Evolutionary conservation across 2,113 vertebrate genomes (phyloP).

Genomic region (Sterna hirundo): DNA sequence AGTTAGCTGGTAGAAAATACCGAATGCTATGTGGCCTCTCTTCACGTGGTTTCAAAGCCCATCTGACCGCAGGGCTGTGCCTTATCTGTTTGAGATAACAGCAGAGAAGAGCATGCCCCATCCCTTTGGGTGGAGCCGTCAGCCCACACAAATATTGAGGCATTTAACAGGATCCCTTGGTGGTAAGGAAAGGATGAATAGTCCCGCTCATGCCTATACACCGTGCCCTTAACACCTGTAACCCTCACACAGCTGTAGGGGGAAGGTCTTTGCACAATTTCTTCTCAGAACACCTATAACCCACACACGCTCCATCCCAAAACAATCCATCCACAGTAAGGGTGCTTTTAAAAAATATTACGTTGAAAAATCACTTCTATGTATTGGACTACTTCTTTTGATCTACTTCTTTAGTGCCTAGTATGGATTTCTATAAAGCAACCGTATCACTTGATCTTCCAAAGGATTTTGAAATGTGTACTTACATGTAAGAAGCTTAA

Average conservation of each 20-base stretch:
- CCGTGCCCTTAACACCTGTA: neutral
- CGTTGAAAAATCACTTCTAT: neutral
- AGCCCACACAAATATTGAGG: neutral
- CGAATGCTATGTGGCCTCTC: rapidly evolving
- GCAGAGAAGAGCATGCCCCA: neutral
- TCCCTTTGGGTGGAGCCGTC: neutral
- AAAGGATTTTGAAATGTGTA: neutral
- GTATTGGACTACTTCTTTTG: neutral
- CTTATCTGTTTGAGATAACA: neutral
- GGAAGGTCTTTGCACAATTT: neutral
- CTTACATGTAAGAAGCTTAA: neutral
- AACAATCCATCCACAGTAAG: neutral
- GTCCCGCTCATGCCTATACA: neutral
- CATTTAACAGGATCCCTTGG: neutral
- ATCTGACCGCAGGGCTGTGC: neutral
- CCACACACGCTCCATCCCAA: neutral
- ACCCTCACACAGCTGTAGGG: neutral
- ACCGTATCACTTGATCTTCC: neutral
- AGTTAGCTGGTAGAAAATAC: neutral
- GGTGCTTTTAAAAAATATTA: neutral
- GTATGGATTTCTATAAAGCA: neutral
- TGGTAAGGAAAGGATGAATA: neutral
- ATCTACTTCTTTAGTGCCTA: neutral
- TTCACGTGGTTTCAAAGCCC: neutral
- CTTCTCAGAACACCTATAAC: neutral